Evolutionary conservation across 35 echinoderm and acorn worm genomes (phyloP), one percentile per base, ranked within the genome.

Genomic region (Patiria miniata): DNA sequence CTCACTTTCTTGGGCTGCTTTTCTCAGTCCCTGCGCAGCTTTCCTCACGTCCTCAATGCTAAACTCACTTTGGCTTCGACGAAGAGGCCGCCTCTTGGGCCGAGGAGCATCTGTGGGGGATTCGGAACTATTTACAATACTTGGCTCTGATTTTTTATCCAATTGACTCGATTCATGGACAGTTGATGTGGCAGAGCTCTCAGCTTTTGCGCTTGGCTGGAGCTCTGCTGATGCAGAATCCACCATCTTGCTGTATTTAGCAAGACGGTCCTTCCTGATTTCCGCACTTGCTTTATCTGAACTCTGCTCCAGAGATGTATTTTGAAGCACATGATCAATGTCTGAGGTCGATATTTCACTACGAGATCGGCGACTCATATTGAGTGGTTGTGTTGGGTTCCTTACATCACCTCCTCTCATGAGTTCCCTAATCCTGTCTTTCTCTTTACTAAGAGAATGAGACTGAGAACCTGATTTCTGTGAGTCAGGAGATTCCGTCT

Each of bases 1-100:
- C 8, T 12, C 37, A 36, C 51, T 59, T 26, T 65, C 52, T 47
- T 42, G 22, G 68, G 22, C 81, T 14, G 55, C 17, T 82, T 81
- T 40, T 8, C 60, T 40, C 44, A 81, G 18, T 39, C 40, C 81
- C 21, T 39, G 61, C 22, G 83, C 83, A 17, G 38, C 78, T 39
- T 39, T 50, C 78, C 65, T 26, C 26, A 73, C 29, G 26, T 73
- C 65, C 65, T 26, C 0, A 10, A 34, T 30, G 29, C 34, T 73
- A 10, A 73, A 73, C 65, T 73, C 65, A 73, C 65, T 73, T 73
- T 73, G 65, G 65, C 65, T 73, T 34, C 65, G 65, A 2, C 29
- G 26, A 0, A 73, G 29, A 73, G 26, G 65, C 29, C 34, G 26
- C 26, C 65, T 73, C 14, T 23, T 18, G 10, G 65, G 8, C 14